phyloP scores from a whole-genome alignment of 1,140 invertebrate species.

The Macrocentrus cingulum region DNA sequence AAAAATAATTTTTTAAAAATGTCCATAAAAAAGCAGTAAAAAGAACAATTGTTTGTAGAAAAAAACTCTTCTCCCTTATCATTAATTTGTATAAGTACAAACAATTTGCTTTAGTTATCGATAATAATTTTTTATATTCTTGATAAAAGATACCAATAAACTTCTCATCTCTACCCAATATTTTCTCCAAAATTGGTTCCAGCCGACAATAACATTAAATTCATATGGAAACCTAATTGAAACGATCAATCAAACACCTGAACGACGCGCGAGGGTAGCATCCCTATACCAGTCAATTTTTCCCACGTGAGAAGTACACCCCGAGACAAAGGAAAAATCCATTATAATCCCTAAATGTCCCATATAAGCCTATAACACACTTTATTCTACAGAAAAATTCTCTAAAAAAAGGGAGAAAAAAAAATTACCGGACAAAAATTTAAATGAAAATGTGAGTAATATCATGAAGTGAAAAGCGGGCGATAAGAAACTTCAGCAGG shows the following conservation, averaged over 20 bases:
- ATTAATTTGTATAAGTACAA: no score
- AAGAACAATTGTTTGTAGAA: no score
- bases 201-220: not conserved
- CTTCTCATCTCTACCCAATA: not conserved
- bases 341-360: not conserved
- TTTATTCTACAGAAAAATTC: slow-evolving; percentile 9
- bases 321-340: no score
- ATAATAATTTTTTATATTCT: no score
- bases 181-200: not conserved
- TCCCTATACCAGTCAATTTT: not conserved
- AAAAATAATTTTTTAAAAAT: no score
- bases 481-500: slow-evolving; percentile 31
- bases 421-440: not conserved
- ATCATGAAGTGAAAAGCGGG: slow-evolving; percentile 30
- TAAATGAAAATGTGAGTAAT: no score
- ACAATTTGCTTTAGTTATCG: no score
- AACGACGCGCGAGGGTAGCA: slow-evolving; percentile 32
- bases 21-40: no score
- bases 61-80: no score
- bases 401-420: not conserved
- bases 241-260: slow-evolving; percentile 46
- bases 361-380: slow-evolving; percentile 14
- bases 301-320: no score
- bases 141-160: not conserved
- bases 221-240: slow-evolving; percentile 32